Evolutionary conservation across 2,113 vertebrate species (phyloP).

Genomic region (Ophiodon elongatus): DNA sequence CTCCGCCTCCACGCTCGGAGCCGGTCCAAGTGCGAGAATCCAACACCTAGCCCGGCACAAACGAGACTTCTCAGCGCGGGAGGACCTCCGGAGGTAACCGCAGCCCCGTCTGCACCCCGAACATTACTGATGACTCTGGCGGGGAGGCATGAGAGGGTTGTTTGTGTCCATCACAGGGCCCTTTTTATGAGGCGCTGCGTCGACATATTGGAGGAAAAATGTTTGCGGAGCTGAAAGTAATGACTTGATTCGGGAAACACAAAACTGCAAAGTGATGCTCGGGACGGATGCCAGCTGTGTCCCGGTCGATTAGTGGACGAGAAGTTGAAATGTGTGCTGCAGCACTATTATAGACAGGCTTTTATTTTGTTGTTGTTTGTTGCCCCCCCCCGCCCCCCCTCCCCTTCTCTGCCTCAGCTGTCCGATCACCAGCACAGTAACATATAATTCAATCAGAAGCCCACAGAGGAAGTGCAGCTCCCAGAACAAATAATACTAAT

Average conservation of each 20-base stretch:
- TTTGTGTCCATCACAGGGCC: slow-evolving; percentile 23
- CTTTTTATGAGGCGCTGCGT: slow-evolving; percentile 33
- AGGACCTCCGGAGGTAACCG: slow-evolving; percentile 64
- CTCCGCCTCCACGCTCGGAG: slow-evolving; percentile 58
- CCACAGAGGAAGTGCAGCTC: slow-evolving; percentile 53
- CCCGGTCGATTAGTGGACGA: background rate
- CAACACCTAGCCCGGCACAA: slow-evolving; percentile 73
- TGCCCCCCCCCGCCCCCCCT: background rate
- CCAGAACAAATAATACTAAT: background rate
- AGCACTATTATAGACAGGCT: too few relatives aligned
- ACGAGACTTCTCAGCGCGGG: slow-evolving; percentile 74
- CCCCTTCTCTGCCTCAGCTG: slow-evolving; percentile 33
- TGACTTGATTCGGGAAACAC: slow-evolving; percentile 1
- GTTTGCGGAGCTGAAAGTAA: slow-evolving; percentile 14
- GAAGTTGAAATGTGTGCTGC: slow-evolving; percentile 3
- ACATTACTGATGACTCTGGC: slow-evolving; percentile 60
- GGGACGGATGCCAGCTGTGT: slow-evolving; percentile 52
- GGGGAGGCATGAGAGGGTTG: background rate
- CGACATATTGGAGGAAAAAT: slow-evolving; percentile 40
- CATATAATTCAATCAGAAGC: slow-evolving; percentile 54
- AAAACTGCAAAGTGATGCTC: slow-evolving; percentile 47
- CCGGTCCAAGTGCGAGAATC: slow-evolving; percentile 74
- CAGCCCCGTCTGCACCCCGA: slow-evolving; percentile 5
- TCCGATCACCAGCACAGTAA: slow-evolving; percentile 21
- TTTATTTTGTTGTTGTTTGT: slow-evolving; percentile 19